Evolutionary conservation across 2,888 invertebrate species (phyloP), one percentile per base, ranked within the genome.

Genomic region (Lasioglossum morio): DNA sequence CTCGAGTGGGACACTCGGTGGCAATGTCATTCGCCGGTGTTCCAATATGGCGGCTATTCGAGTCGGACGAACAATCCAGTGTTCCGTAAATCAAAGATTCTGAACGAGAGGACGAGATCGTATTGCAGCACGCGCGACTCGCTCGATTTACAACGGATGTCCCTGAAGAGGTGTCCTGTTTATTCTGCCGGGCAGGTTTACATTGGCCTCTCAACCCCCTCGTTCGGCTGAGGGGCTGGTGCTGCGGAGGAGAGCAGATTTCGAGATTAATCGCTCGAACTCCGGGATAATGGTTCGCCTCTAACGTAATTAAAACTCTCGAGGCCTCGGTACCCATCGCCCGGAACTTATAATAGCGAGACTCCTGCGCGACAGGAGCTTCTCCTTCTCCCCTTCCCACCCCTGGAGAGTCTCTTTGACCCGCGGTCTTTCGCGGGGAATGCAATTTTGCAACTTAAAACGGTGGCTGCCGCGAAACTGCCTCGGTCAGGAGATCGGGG

Each of bases 291-390:
- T 79, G 80, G 84, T 30, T 43, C 57, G 75, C 57, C 81, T 81
- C 70, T 84, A 86, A 86, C 75, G 78, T 75, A 84, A 86, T 86
- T 84, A 84, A 82, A 84, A 86, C 80, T 84, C 84, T 66, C 78
- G 75, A n/a, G 72, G 74, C 48, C 81, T 43, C 63, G n/a, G 72
- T 53, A 73, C 60, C 60, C 16, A 57, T 40, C 70, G 72, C 57
- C 72, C 4, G 40, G 60, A 84, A 84, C 69, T 82, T 77, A 40
- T 82, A 82, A 82, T 60, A 79, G 77, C 77, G 43, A 37, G 73
- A 30, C 40, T 34, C 19, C 40, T 23, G 10, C n/a, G 27, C 69
- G 66, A 76, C 63, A 27, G n/a, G 30, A 60, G 60, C 60, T 30
- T 34, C 57, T 34, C 57, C n/a, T n/a, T 16, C 37, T 7, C 43